Evolutionary conservation across 2,888 invertebrate species (phyloP).

Genomic region (Trachelus tabidus): DNA sequence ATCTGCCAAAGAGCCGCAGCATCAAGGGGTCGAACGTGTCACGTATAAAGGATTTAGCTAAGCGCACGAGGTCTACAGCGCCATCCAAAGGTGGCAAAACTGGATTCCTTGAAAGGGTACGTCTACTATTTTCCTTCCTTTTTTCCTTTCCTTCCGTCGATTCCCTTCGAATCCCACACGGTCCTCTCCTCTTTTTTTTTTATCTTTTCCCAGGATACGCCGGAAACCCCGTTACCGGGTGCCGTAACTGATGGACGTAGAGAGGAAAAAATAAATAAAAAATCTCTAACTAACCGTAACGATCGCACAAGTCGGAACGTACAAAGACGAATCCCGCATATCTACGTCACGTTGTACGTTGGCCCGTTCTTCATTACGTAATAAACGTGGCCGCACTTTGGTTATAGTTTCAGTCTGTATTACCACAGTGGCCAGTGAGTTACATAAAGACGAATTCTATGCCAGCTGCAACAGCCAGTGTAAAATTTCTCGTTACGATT

Average conservation of each 20-base stretch:
- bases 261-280: neutral
- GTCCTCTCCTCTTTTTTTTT: neutral
- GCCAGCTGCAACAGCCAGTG: conserved; percentile 36
- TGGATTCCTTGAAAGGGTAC: neutral
- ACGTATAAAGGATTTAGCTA: neutral
- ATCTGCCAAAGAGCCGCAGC: neutral
- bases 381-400: conserved; percentile 38
- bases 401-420: conserved; percentile 37
- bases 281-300: neutral
- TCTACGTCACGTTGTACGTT: neutral
- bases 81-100: neutral
- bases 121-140: neutral
- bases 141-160: neutral
- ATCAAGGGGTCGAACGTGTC: conserved; percentile 4
- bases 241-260: neutral
- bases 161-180: neutral
- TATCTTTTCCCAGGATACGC: neutral
- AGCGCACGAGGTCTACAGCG: neutral
- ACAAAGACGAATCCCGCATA: neutral
- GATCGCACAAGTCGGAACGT: neutral
- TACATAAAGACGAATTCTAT: conserved; percentile 10
- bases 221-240: neutral
- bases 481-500: conserved; percentile 58
- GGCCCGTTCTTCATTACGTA: conserved; percentile 37
- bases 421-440: conserved; percentile 20